Conservation (phyloP, 2,888 invertebrate species). For the Stomorhina lunata region DNA sequence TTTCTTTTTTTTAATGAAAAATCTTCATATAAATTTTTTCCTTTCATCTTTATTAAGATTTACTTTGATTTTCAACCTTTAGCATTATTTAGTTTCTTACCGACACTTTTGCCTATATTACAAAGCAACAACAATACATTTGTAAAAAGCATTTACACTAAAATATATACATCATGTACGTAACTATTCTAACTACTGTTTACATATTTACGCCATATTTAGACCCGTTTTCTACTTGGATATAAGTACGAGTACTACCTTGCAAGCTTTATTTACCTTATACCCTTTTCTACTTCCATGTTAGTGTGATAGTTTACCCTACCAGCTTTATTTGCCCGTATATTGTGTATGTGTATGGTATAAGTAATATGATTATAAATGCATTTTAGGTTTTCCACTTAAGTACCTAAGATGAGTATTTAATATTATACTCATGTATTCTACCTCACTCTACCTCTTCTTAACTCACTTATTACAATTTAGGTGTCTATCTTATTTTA, state of each 20-base stretch:
- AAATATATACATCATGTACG: background rate
- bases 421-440: conserved; percentile 19
- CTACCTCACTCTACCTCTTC: background rate
- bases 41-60: background rate
- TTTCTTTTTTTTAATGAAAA: too few species aligned
- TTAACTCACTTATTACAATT: background rate
- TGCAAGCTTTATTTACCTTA: too few species aligned
- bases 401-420: conserved; percentile 34
- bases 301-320: too few species aligned
- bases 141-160: background rate
- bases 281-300: too few species aligned
- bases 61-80: background rate
- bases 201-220: background rate
- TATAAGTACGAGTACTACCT: background rate
- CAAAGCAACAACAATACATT: background rate
- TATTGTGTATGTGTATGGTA: background rate
- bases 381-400: conserved; percentile 34
- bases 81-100: background rate
- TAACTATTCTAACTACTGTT: too few species aligned
- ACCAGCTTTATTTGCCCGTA: too few species aligned
- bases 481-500: background rate
- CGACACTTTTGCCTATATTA: background rate
- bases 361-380: conserved; percentile 13
- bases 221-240: too few species aligned
- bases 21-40: too few species aligned